These are phyloP conservation scores for Drepanosiphum platanoidis DNA, from an alignment of 2,888 invertebrate species.

Conservation along the genomic window DNA sequence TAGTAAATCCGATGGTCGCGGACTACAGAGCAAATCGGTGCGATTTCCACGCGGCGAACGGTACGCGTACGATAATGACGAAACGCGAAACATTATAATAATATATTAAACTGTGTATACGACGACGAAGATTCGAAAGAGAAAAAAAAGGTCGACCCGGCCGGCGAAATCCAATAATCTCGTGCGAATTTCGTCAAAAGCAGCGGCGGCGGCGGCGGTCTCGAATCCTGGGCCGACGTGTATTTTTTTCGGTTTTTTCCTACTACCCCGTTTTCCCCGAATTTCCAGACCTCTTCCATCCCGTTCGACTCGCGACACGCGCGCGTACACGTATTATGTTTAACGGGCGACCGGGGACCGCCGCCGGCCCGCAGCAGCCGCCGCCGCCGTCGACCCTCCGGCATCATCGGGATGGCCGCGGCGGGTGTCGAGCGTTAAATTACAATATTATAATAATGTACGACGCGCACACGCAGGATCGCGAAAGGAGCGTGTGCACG, in stretches of 20 bases:
- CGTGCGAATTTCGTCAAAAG: slow-evolving; percentile 23
- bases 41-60: neutral
- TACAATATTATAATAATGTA: slow-evolving; percentile 35
- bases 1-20: too few species aligned
- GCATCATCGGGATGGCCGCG: neutral
- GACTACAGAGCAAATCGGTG: neutral
- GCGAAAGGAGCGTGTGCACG: neutral
- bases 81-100: too few species aligned
- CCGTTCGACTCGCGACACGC: neutral
- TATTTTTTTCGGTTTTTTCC: neutral
- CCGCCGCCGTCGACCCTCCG: slow-evolving; percentile 35
- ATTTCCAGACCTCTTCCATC: neutral
- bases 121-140: too few species aligned
- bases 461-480: neutral
- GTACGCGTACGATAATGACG: neutral
- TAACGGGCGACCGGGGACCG: slow-evolving; percentile 32
- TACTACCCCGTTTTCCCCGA: neutral
- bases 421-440: slow-evolving; percentile 30
- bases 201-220: neutral
- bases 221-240: neutral
- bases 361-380: neutral
- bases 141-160: slow-evolving; percentile 12
- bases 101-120: too few species aligned
- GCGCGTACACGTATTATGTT: neutral
- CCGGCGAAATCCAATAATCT: slow-evolving; percentile 40